Conservation (phyloP, 2,888 invertebrate genomes). For the Mimachlamys varia region DNA sequence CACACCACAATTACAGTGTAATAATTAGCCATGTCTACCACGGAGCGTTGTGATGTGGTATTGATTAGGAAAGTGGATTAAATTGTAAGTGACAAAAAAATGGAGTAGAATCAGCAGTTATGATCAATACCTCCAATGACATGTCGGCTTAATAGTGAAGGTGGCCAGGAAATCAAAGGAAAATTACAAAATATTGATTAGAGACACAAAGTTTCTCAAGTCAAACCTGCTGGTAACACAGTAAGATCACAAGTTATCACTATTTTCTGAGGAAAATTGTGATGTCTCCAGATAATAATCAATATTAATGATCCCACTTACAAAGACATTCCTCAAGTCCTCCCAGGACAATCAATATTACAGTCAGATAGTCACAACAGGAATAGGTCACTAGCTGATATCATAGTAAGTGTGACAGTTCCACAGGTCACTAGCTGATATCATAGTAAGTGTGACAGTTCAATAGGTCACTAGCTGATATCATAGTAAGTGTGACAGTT, state of each 20-base stretch:
- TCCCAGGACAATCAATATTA: no score
- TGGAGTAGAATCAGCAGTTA: not conserved
- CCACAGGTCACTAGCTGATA: no score
- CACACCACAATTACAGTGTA: not conserved
- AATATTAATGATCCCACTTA: no score
- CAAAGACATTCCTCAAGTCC: no score
- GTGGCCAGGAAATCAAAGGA: not conserved
- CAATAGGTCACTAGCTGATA: not conserved
- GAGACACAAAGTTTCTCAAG: not conserved
- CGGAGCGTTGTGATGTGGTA: not conserved
- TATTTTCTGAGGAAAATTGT: not conserved
- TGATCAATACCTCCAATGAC: not conserved
- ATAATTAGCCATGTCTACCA: slow-evolving; percentile 11
- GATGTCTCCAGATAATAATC: not conserved
- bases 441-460: not conserved
- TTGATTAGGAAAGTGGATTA: slow-evolving; percentile 27
- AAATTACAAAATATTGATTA: not conserved
- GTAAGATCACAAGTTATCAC: not conserved
- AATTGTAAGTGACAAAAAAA: not conserved
- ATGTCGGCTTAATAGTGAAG: not conserved
- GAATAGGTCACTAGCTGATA: no score
- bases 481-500: not conserved
- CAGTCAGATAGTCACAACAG: no score
- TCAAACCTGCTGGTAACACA: not conserved
- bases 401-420: not conserved